Percentiles rank a stretch among this genome's conserved stretches.
Conservation (phyloP, 2,113 vertebrate species). For the Myiagra hebetior region DNA sequence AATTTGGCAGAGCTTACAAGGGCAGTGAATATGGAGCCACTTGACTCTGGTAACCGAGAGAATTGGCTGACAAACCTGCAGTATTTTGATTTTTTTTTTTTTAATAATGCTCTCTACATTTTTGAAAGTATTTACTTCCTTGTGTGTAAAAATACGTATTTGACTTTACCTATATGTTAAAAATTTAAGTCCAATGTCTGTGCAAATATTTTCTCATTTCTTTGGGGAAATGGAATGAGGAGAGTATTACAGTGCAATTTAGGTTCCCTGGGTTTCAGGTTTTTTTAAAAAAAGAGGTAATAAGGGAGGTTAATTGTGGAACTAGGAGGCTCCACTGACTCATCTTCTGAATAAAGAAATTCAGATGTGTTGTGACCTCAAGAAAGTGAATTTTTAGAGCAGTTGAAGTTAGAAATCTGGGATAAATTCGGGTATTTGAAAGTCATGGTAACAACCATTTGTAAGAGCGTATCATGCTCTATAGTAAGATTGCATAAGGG, state of each 20-base stretch:
- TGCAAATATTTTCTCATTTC: neutral
- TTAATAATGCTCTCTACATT: conserved; percentile 1
- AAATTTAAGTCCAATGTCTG: neutral
- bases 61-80: conserved; percentile 18
- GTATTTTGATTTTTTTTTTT: conserved; percentile 18
- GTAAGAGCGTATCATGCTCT: conserved; percentile 39
- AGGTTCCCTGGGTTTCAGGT: neutral
- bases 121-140: neutral
- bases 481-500: conserved; percentile 62
- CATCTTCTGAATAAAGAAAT: conserved; percentile 46
- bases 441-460: conserved; percentile 58
- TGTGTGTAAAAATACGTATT: neutral
- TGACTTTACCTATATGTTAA: neutral
- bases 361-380: conserved; percentile 51
- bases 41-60: neutral
- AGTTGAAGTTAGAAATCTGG: conserved; percentile 58
- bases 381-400: conserved; percentile 61
- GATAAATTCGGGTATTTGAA: conserved; percentile 59
- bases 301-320: conserved; percentile 49
- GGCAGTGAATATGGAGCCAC: conserved; percentile 51
- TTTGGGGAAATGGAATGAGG: neutral
- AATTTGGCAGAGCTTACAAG: conserved; percentile 69
- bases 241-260: conserved; percentile 21
- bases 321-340: conserved; percentile 47
- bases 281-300: neutral